These are phyloP conservation scores for Dynastes grantii DNA, from an alignment of 2,888 invertebrate genomes.

Conservation along the genomic window DNA sequence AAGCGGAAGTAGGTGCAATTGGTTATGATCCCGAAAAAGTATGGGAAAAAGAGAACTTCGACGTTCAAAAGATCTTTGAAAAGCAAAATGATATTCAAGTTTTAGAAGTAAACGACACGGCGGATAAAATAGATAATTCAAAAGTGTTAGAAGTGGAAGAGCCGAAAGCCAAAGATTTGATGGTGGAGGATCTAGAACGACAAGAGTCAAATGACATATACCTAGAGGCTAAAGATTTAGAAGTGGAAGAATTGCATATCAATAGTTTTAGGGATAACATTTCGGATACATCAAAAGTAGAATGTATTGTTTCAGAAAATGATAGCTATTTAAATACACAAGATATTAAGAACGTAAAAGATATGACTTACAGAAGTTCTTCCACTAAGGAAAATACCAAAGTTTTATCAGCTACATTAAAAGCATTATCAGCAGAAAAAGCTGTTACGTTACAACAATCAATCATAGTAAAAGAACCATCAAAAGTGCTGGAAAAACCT, in stretches of 20 bases:
- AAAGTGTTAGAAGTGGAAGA: not conserved
- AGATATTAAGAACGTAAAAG: not conserved
- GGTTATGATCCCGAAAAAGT: constrained; percentile 11
- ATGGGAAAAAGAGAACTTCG: not conserved
- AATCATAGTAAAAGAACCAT: too few species aligned
- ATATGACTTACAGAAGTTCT: not conserved
- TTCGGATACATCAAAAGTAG: constrained; percentile 9
- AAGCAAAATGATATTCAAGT: not conserved
- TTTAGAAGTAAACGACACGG: not conserved
- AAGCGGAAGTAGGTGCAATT: constrained; percentile 27
- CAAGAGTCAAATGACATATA: not conserved
- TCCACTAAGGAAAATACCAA: not conserved
- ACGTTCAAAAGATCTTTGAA: constrained; percentile 4
- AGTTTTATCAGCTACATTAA: not conserved
- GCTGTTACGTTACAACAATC: too few species aligned
- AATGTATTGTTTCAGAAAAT: not conserved
- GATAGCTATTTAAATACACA: not conserved
- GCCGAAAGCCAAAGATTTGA: not conserved
- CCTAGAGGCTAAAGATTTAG: not conserved
- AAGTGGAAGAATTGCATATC: constrained; percentile 24
- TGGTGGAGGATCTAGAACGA: not conserved
- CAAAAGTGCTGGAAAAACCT: too few species aligned
- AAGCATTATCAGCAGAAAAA: too few species aligned
- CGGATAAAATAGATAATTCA: not conserved
- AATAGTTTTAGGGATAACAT: constrained; percentile 8